Conservation (phyloP, 1,140 invertebrate genomes). For the Magallana angulata region DNA sequence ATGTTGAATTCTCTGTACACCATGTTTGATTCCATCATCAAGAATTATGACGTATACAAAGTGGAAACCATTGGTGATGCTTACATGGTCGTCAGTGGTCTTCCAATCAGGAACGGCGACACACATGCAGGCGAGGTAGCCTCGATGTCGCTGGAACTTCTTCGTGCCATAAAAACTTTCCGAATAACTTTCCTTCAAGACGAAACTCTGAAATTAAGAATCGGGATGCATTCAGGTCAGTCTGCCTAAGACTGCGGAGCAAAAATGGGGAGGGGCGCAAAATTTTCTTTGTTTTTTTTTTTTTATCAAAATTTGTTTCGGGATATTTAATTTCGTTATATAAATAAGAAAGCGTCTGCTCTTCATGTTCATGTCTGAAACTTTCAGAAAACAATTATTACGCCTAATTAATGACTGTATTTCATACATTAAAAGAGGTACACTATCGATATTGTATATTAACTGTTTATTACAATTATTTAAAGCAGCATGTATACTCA, state of each 20-base stretch:
- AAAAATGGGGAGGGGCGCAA: too few relatives aligned
- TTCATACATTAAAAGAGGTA: too few relatives aligned
- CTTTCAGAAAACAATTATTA: too few relatives aligned
- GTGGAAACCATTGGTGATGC: constrained; percentile 75
- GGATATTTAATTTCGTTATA: too few relatives aligned
- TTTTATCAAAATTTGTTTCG: too few relatives aligned
- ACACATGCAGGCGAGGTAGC: constrained; percentile 94
- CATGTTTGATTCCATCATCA: constrained; percentile 75
- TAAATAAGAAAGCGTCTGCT: too few relatives aligned
- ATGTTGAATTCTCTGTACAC: constrained; percentile 76
- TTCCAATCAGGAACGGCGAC: constrained; percentile 93
- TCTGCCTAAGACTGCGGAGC: background rate
- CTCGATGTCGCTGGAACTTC: constrained; percentile 91
- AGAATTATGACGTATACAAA: constrained; percentile 77
- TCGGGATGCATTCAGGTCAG: constrained; percentile 94
- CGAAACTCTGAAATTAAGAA: constrained; percentile 90
- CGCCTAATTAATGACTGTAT: too few relatives aligned
- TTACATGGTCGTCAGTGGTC: constrained; percentile 82
- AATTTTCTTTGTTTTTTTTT: too few relatives aligned
- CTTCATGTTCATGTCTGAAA: too few relatives aligned
- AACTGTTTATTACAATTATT: too few relatives aligned
- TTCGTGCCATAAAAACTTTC: constrained; percentile 90
- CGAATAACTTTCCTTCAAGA: constrained; percentile 91
- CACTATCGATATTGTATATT: background rate
- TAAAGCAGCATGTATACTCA: too few relatives aligned